These are phyloP conservation scores for Subacronicta megacephala DNA, from an alignment of 2,888 invertebrate genomes.

Conservation along the genomic window DNA sequence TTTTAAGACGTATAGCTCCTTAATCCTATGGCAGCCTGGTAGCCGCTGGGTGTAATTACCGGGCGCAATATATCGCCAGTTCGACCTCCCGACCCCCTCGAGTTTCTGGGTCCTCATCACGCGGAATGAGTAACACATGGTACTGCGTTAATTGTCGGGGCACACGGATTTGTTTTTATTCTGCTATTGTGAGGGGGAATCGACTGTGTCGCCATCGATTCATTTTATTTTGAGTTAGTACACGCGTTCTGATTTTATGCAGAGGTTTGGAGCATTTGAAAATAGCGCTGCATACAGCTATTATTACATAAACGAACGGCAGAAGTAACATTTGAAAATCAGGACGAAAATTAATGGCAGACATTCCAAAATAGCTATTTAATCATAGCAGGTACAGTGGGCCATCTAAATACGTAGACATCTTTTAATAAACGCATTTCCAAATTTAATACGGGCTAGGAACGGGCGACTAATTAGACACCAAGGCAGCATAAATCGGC, in stretches of 20 bases:
- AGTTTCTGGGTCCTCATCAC: constrained; percentile 75
- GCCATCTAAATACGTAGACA: constrained; percentile 9
- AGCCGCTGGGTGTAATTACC: constrained; percentile 83
- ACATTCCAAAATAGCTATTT: not conserved
- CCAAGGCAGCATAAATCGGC: constrained; percentile 75
- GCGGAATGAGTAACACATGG: constrained; percentile 83
- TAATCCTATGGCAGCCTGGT: constrained; percentile 81
- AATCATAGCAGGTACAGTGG: not conserved
- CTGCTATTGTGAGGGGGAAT: constrained; percentile 68
- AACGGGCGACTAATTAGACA: constrained; percentile 70
- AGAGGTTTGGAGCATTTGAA: no score
- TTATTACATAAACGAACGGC: no score
- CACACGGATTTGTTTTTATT: constrained; percentile 81
- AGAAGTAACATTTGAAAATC: no score
- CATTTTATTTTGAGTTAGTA: constrained; percentile 49
- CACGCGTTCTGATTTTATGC: constrained; percentile 36
- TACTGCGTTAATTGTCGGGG: constrained; percentile 83
- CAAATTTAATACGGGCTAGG: constrained; percentile 53
- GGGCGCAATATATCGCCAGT: constrained; percentile 79
- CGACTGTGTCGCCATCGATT: constrained; percentile 58
- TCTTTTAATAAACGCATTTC: constrained; percentile 33
- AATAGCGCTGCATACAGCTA: no score
- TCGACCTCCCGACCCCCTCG: constrained; percentile 62
- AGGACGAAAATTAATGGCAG: not conserved
- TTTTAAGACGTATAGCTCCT: constrained; percentile 81